These are phyloP conservation scores for Halcyon smyrnensis DNA, from an alignment of 2,797 vertebrate genomes.

Conservation along the genomic window DNA sequence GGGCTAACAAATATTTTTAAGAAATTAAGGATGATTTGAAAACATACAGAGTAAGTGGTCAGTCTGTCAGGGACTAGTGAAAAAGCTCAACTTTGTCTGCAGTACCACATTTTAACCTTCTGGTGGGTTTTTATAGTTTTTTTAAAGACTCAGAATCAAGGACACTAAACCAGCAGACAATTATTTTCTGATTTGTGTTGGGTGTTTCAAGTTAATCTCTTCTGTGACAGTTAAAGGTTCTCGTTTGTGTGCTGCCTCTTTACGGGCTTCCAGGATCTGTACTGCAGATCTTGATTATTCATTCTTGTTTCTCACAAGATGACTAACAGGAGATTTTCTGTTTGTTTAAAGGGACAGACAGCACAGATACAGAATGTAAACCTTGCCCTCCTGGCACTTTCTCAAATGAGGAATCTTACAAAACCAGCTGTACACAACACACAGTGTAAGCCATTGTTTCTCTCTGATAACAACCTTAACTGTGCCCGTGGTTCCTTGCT, in stretches of 20 bases:
- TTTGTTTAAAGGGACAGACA: constrained; percentile 58
- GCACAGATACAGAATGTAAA: constrained; percentile 45
- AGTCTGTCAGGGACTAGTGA: background rate
- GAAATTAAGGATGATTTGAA: background rate
- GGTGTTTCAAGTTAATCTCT: background rate
- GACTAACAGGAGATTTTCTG: background rate
- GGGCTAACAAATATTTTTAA: background rate
- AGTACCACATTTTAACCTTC: background rate
- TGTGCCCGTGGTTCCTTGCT: background rate
- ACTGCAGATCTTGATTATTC: background rate
- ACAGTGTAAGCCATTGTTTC: constrained; percentile 50
- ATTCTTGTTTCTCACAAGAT: background rate
- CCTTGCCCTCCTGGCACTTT: constrained; percentile 69
- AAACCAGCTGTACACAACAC: constrained; percentile 67
- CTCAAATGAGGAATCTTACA: constrained; percentile 61
- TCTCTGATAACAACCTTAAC: background rate
- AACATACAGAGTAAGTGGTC: background rate
- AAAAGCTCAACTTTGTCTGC: background rate
- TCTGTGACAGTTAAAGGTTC: background rate
- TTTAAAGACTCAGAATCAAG: background rate
- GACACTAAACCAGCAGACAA: background rate
- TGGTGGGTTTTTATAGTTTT: background rate
- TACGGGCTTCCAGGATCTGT: background rate
- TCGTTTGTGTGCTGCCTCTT: background rate
- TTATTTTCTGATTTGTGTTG: background rate